These are phyloP conservation scores for Sinocyclocheilus rhinocerous DNA, from an alignment of 2,113 vertebrate species.

Conservation along the genomic window DNA sequence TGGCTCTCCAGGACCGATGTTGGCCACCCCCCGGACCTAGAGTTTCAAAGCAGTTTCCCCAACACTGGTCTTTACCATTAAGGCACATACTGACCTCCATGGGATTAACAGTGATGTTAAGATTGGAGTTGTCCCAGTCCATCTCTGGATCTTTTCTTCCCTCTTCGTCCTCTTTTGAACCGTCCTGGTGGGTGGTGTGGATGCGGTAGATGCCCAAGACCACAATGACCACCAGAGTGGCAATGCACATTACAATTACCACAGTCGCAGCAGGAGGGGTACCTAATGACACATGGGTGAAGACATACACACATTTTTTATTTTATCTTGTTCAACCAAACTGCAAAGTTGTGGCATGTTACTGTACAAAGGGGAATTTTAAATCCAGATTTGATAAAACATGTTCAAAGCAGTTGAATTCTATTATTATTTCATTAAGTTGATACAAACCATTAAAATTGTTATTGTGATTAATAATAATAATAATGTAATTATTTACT, in stretches of 20 bases:
- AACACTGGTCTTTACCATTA: not conserved
- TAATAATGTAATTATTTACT: too few relatives aligned
- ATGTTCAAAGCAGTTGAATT: not conserved
- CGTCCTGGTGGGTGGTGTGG: slow-evolving; percentile 71
- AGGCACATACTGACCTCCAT: slow-evolving; percentile 79
- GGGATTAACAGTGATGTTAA: slow-evolving; percentile 88
- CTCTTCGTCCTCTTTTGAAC: slow-evolving; percentile 66
- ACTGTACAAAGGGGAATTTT: too few relatives aligned
- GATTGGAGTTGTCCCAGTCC: slow-evolving; percentile 86
- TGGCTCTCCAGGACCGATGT: too few relatives aligned
- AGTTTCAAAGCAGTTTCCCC: not conserved
- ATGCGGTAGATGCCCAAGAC: slow-evolving; percentile 82
- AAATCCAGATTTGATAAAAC: too few relatives aligned
- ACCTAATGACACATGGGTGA: slow-evolving; percentile 64
- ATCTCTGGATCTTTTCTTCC: slow-evolving; percentile 79
- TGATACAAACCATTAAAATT: not conserved
- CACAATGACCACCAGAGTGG: slow-evolving; percentile 79
- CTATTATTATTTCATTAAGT: too few relatives aligned
- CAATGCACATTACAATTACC: slow-evolving; percentile 80
- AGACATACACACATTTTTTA: not conserved
- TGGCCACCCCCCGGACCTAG: too few relatives aligned
- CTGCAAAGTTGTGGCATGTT: too few relatives aligned
- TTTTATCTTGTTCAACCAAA: too few relatives aligned
- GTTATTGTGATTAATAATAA: too few relatives aligned
- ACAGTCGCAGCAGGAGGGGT: slow-evolving; percentile 79